These are phyloP conservation scores for Elachura formosa DNA, from an alignment of 2,113 vertebrate species.

Conservation along the genomic window DNA sequence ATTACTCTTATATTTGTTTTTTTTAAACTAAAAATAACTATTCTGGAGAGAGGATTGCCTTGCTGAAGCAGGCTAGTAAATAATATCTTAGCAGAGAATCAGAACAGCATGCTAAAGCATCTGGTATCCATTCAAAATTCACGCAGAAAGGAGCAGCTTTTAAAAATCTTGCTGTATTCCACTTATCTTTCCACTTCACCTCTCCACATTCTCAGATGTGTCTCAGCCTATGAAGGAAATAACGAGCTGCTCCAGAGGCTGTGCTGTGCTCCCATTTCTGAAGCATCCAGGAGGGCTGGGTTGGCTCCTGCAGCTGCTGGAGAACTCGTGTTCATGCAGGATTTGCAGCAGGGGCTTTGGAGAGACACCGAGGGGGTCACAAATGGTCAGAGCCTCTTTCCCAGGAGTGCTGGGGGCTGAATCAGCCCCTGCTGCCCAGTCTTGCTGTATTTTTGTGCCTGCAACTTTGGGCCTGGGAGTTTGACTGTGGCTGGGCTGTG, in stretches of 20 bases:
- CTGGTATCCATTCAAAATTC: background rate
- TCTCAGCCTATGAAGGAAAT: background rate
- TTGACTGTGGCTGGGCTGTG: background rate
- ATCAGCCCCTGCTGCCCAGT: background rate
- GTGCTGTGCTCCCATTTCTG: background rate
- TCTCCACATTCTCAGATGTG: background rate
- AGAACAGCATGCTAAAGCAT: background rate
- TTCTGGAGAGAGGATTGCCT: background rate
- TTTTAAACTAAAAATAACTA: background rate
- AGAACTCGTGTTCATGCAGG: rapidly evolving
- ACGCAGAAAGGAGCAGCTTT: background rate
- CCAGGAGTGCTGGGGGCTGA: background rate
- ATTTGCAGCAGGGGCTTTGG: background rate
- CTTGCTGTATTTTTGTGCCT: background rate
- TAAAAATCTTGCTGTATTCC: background rate
- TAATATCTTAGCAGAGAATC: background rate
- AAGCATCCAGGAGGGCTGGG: background rate
- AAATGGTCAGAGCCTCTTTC: background rate
- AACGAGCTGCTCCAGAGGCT: background rate
- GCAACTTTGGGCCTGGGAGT: background rate
- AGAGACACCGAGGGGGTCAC: background rate
- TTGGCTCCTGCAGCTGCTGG: background rate
- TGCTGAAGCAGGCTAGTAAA: background rate
- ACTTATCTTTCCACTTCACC: background rate
- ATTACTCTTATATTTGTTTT: background rate